phyloP scores from a whole-genome alignment of 2,888 invertebrate genomes.

The Myopa testacea region DNA sequence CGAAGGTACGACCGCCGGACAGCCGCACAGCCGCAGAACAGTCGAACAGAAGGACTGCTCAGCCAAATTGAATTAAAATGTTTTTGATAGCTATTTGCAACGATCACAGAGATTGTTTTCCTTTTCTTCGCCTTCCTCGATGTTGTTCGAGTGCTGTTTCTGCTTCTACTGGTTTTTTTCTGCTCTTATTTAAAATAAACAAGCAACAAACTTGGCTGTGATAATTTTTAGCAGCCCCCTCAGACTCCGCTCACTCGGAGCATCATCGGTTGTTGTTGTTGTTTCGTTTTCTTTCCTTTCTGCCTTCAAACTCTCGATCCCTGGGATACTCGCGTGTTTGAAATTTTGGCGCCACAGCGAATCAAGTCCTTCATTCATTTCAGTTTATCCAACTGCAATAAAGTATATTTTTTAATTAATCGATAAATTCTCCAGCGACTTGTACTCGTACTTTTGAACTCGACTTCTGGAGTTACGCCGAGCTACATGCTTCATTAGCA shows the following conservation, averaged over 20 bases:
- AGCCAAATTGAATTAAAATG: slow-evolving; percentile 35
- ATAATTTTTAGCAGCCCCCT: slow-evolving; percentile 23
- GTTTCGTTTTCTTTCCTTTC: not conserved
- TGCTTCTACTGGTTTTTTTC: slow-evolving; percentile 15
- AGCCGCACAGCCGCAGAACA: not conserved
- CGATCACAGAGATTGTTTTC: not conserved
- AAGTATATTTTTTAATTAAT: slow-evolving; percentile 18
- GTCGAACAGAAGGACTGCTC: not conserved
- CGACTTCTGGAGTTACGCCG: slow-evolving; percentile 8
- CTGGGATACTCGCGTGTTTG: not conserved
- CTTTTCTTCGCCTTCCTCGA: not conserved
- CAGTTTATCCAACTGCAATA: not conserved
- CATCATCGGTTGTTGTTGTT: slow-evolving; percentile 6
- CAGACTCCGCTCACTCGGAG: not conserved
- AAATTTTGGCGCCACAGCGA: slow-evolving; percentile 12
- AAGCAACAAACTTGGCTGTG: not conserved
- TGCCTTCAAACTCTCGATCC: not conserved
- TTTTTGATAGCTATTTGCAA: slow-evolving; percentile 16
- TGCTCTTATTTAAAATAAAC: not conserved
- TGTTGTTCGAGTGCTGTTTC: slow-evolving; percentile 17
- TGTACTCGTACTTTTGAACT: not conserved
- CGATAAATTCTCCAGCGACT: not conserved
- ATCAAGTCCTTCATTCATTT: not conserved
- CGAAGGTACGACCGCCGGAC: too few species aligned
- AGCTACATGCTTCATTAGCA: slow-evolving; percentile 4